Conservation (phyloP, 2,888 invertebrate species). For the Artemia sinica region DNA sequence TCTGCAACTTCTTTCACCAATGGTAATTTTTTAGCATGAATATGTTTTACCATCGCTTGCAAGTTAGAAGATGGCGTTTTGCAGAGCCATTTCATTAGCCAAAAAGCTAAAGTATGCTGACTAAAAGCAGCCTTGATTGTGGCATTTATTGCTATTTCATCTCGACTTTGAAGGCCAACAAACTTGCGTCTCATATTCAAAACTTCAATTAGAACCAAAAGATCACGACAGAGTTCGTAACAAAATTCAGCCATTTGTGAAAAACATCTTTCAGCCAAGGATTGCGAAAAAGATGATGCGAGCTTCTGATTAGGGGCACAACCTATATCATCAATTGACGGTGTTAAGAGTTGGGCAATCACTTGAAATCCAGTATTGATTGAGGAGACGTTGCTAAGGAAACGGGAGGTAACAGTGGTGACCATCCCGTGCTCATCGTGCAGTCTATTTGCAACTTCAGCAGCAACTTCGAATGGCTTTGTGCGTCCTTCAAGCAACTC, state of each 20-base stretch:
- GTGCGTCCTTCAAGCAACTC: not conserved
- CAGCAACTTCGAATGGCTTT: not conserved
- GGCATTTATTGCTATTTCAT: not conserved
- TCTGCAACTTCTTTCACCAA: conserved; percentile 4
- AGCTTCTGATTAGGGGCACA: not conserved
- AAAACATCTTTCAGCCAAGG: not conserved
- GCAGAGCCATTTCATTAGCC: not conserved
- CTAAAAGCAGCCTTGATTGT: not conserved
- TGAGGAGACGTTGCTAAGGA: not conserved
- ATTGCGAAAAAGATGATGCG: conserved; percentile 1
- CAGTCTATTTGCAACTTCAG: not conserved
- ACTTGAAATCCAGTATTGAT: not conserved
- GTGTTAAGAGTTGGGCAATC: not conserved
- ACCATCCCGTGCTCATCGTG: not conserved
- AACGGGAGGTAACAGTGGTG: not conserved
- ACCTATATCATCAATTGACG: not conserved
- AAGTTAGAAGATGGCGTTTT: not conserved
- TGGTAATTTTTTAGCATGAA: not conserved
- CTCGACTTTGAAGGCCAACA: not conserved
- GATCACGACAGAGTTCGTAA: conserved; percentile 3
- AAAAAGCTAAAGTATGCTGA: not conserved
- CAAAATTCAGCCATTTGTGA: not conserved
- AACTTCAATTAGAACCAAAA: not conserved
- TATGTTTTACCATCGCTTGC: not conserved
- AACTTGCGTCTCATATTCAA: conserved; percentile 9